phyloP scores from a whole-genome alignment of 2,888 invertebrate species.

The Lottia scabra region DNA sequence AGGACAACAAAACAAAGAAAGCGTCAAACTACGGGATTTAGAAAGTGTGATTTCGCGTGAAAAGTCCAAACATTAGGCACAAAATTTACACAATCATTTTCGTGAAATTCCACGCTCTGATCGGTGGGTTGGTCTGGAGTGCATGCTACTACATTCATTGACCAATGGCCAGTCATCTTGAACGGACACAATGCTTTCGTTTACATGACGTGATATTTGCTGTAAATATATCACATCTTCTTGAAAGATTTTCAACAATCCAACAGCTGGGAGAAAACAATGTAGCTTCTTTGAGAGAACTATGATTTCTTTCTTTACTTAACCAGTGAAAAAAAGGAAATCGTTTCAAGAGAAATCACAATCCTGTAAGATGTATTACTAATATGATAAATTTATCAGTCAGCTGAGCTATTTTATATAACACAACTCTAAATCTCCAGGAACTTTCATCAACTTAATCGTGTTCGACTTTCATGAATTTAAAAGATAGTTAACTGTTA shows the following conservation, averaged over 20 bases:
- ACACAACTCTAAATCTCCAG: too few species aligned
- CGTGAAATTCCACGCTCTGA: background rate
- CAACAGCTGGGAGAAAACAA: background rate
- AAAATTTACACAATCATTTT: conserved; percentile 17
- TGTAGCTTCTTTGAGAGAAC: background rate
- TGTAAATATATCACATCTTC: background rate
- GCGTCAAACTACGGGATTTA: conserved; percentile 21
- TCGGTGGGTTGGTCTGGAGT: background rate
- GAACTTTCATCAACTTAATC: too few species aligned
- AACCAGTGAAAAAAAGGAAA: too few species aligned
- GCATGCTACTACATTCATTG: background rate
- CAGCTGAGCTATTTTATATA: too few species aligned
- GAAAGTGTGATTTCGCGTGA: conserved; percentile 24
- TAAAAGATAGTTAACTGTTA: too few species aligned
- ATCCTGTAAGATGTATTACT: too few species aligned
- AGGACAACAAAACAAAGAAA: conserved; percentile 17
- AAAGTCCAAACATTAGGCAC: conserved; percentile 19
- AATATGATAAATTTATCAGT: too few species aligned
- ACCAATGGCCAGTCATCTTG: background rate
- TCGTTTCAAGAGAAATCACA: too few species aligned
- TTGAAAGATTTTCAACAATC: background rate
- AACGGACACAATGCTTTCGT: background rate
- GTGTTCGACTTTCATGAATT: too few species aligned
- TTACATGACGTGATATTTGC: background rate
- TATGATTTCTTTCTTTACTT: background rate